Evolutionary conservation across 2,113 vertebrate species (phyloP).

Genomic region (Dendropsophus ebraccatus): DNA sequence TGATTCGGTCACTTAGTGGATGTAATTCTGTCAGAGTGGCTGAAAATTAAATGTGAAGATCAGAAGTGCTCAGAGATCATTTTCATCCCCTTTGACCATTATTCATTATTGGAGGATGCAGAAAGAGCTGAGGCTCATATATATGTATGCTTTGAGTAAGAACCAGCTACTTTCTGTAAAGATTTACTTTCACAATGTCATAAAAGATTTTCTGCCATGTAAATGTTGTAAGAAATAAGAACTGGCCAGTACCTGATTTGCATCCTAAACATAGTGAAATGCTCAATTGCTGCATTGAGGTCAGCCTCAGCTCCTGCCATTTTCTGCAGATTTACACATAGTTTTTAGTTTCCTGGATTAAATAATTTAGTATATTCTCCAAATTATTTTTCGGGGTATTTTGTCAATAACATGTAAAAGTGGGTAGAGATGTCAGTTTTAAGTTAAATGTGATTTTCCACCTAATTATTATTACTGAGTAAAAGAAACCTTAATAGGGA

Average conservation of each 20-base stretch:
- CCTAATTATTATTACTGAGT: too few relatives aligned
- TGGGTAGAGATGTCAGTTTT: neutral
- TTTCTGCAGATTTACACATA: neutral
- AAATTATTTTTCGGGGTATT: neutral
- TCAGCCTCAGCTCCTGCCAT: neutral
- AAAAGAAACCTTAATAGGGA: too few relatives aligned
- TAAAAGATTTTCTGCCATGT: neutral
- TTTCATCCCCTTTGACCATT: constrained; percentile 24
- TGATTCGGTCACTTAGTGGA: constrained; percentile 39
- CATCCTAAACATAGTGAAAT: neutral
- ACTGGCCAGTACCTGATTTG: neutral
- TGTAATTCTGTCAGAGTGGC: constrained; percentile 41
- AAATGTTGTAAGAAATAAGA: neutral
- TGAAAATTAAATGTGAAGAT: constrained; percentile 37
- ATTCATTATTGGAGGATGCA: constrained; percentile 11
- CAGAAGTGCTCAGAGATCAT: constrained; percentile 27
- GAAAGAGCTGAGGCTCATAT: neutral
- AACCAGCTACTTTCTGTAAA: neutral
- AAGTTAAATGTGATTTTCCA: neutral
- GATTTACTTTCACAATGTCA: neutral
- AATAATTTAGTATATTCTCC: neutral
- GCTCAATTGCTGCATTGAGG: neutral
- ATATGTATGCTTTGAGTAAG: neutral
- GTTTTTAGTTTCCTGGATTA: neutral
- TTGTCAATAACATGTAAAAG: neutral